Evolutionary conservation across 2,113 vertebrate genomes (phyloP).

Genomic region (Apus apus): DNA sequence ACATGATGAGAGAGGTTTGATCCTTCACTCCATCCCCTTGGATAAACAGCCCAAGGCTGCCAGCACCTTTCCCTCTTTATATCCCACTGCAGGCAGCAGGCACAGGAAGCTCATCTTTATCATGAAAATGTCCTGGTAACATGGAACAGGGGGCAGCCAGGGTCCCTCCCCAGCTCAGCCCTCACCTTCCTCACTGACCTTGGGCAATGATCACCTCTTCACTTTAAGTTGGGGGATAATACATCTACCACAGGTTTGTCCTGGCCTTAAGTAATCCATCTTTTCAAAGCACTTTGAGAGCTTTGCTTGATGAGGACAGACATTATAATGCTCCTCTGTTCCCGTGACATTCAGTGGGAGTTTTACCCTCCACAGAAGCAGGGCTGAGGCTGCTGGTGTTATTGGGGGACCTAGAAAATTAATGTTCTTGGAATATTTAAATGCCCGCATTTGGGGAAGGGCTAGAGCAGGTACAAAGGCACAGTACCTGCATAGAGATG

Average conservation of each 20-base stretch:
- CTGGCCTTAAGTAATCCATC: conserved; percentile 49
- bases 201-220: conserved; percentile 12
- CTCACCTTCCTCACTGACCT: background rate
- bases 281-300: conserved; percentile 49
- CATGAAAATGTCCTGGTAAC: accelerated
- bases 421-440: background rate
- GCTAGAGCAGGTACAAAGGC: background rate
- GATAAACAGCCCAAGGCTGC: background rate
- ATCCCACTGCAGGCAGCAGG: accelerated
- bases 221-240: conserved; percentile 60
- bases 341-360: background rate
- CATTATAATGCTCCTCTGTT: conserved; percentile 35
- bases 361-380: background rate
- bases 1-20: background rate
- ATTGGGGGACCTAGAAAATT: background rate
- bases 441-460: background rate
- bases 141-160: accelerated
- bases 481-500: background rate
- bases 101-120: background rate
- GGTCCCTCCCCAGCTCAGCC: background rate
- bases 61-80: background rate
- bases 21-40: background rate
- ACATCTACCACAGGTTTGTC: conserved; percentile 31
- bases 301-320: conserved; percentile 61
- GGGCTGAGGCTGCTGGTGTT: background rate